Evolutionary conservation across 2,113 vertebrate genomes (phyloP), one percentile per base, ranked within the genome.

Genomic region (Herpetotheres cachinnans): DNA sequence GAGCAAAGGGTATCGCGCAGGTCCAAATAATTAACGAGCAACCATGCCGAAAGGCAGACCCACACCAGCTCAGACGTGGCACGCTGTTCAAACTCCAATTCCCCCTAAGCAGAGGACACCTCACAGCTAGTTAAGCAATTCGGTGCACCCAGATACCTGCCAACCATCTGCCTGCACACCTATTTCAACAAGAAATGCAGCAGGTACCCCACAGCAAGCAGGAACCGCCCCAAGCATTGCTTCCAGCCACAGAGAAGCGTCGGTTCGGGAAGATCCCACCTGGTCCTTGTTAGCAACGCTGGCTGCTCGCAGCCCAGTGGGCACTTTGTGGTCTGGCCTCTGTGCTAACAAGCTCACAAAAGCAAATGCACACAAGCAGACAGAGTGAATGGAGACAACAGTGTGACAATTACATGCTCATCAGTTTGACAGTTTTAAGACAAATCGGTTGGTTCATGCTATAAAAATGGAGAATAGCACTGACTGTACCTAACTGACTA

Each of bases 361-460:
- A 81, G 81, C 19, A 3, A 84, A 82, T 1, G 66, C 55, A 89
- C 18, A 26, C 44, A 29, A 52, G 67, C 16, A 6, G 77, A 8
- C 9, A 32, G 83, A 70, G 19, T 89, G 94, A 97, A 96, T 87
- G 82, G 62, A 72, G 62, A 93, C 81, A 79, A n/a, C 73, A 87
- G 44, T 4, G 8, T 42, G 78, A 91, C 90, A 87, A 95, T 96
- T 95, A 95, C 89, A 95, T 77, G 95, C 89, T 87, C 96, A 77
- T 94, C 94, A 82, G 66, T 40, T 90, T 66, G 86, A 90, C 71
- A 72, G 89, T 49, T 73, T 82, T 42, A 85, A 87, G 71, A 91
- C 95, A 93, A 95, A 95, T 92, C 42, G 88, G 61, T 94, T 61
- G 44, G 34, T 82, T 91, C 70, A 42, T 46, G 66, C 73, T 40